Base-by-base conservation (phyloP, 2,113 vertebrate genomes). In the Canis aureus region DNA sequence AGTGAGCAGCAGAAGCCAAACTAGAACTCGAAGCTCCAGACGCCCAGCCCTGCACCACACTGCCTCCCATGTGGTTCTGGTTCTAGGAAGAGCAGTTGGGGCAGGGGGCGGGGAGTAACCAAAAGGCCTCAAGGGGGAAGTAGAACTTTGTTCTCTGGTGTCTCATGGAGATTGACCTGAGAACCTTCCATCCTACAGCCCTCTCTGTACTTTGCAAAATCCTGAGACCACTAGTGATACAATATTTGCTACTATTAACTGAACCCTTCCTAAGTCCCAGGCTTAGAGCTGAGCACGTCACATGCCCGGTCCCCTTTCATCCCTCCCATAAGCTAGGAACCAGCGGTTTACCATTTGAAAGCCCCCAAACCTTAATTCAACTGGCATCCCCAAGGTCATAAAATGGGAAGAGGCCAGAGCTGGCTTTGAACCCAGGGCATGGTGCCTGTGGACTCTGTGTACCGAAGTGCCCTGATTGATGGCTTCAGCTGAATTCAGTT, bases 31-130 rank as follows among this genome's bases (percentile, higher is more conserved):
- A 78, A 94, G 57, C 22, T 19, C 74, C n/a, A 51, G 60, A 53
- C 83, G 53, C 81, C 62, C 19, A 38, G 12, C 19, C 53, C 60
- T 4, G 0, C 10, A 15, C 13, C 19, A 51, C 9, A 0, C 27
- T 16, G 66, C 49, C 60, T 86, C 27, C 49, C 49, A 2, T 0
- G 0, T 20, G 15, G 62, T 35, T 60, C 38, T 4, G 9, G 0
- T 22, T 62, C 49, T 29, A 83, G 83, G 79, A 67, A 82, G 27
- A 22, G 55, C 57, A 19, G 1, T 53, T 29, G 25, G 55, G 43
- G n/a, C 11, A 38, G 16, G 64, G 53, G 22, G 15, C 22, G 4
- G 1, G 11, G 64, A 55, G 35, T 9, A 32, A 5, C n/a, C 67
- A 51, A 0, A 9, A 2, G 29, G 57, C 38, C 32, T 83, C 19